Base-by-base conservation (phyloP, 2,888 invertebrate species). In the Ceramica pisi region DNA sequence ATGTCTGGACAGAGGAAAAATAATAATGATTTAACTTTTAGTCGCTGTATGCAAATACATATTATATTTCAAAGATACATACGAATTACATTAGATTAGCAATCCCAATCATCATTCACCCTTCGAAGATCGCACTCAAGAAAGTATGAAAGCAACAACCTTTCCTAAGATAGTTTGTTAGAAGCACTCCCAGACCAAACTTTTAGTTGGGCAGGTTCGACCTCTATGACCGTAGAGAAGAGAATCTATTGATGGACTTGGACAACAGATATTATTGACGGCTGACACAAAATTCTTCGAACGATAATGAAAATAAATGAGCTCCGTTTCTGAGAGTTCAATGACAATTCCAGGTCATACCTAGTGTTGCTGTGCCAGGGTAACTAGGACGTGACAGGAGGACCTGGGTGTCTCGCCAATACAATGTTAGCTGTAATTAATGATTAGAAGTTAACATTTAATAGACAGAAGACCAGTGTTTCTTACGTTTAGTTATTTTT, bases 311-410 rank as follows among this genome's bases (percentile, higher is more conserved):
- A 78, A 65, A 75, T 57, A 66, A 75, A 70, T 44, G 61, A 48
- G 14, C n/a, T 9, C 12, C 1, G 14, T 50, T 50, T 59, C 59
- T 50, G 8, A 26, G 67, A 79, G 67, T 80, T 76, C 72, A 79
- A 76, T 79, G 81, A 76, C 64, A 70, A 76, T 65, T 76, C 61
- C 77, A 80, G 76, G 76, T 80, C 67, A 57, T 0, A 53, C 12
- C 1, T 19, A 51, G 23, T 53, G 51, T 65, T 56, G 46, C n/a
- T 12, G 21, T 70, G 75, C 56, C 69, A 71, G 67, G 71, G 55
- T 65, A 71, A 76, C 60, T 21, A 56, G 81, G 81, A 62, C 67
- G 76, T 56, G 67, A 59, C 56, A 59, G 64, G 72, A 67, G 67
- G 46, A 63, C 26, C 8, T 38, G 23, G 19, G 41, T 62, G 31